These are phyloP conservation scores for Callithrix jacchus DNA, from an alignment of 2,113 vertebrate species.

Conservation along the genomic window DNA sequence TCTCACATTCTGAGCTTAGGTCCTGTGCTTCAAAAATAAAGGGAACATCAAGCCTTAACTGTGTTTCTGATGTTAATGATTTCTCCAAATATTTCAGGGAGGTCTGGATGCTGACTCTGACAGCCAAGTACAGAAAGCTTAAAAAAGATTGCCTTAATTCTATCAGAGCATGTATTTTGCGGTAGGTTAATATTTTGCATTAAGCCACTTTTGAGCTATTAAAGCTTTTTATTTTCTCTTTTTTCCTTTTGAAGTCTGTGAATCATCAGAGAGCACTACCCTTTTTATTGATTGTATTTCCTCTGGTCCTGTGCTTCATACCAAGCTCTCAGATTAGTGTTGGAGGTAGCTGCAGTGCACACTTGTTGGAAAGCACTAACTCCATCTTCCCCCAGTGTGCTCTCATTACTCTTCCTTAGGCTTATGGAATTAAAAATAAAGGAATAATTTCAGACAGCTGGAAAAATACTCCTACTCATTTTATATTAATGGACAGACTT, in stretches of 20 bases:
- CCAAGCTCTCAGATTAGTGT: not conserved
- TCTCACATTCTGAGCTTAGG: not conserved
- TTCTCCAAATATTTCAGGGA: constrained; percentile 11
- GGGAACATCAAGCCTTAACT: not conserved
- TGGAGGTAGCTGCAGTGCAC: not conserved
- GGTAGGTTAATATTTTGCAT: constrained; percentile 63
- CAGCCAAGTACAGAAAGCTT: constrained; percentile 11
- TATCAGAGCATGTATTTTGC: constrained; percentile 41
- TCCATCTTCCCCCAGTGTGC: not conserved
- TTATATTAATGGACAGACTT: not conserved
- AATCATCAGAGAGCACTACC: constrained; percentile 56
- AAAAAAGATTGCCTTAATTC: constrained; percentile 34
- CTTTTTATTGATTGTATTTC: constrained; percentile 50
- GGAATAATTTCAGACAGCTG: not conserved
- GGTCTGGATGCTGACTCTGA: not conserved
- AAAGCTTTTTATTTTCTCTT: constrained; percentile 20
- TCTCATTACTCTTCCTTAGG: not conserved
- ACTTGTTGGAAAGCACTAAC: not conserved
- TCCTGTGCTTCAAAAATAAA: not conserved
- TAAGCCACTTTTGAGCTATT: constrained; percentile 64
- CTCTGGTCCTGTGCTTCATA: not conserved
- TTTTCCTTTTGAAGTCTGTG: constrained; percentile 37
- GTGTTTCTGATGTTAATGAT: constrained; percentile 5
- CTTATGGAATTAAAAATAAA: not conserved
- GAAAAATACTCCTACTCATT: not conserved